Base-by-base conservation (phyloP, 2,113 vertebrate species). In the Oncorhynchus nerka region DNA sequence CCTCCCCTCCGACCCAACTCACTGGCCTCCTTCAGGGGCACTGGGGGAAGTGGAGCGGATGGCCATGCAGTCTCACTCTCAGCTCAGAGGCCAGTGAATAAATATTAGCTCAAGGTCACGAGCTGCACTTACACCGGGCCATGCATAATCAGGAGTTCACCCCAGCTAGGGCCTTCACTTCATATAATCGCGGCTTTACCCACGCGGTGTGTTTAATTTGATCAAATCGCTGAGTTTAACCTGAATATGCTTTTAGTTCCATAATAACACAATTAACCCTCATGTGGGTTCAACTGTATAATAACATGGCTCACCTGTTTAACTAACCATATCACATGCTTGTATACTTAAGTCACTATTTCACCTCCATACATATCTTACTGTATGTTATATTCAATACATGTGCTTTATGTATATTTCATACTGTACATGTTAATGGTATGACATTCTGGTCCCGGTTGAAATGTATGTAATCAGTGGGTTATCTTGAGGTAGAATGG, bases 41-140 rank as follows among this genome's bases (percentile, higher is more conserved):
- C 62, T 2, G 75, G 81, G 83, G 82, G 80, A 87, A 84, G 81
- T 70, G 81, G 71, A 87, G 84, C 22, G 74, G 66, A 75, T 28
- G 59, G 80, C 79, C 51, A 55, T 55, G 51, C 80, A 51, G 82
- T 81, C 86, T 51, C 22, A 22, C 62, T 64, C 62, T 64, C 45
- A 45, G 74, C 74, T 72, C 75, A 70, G 75, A 78, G 75, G 71
- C 61, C 73, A 66, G 4, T 71, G 81, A 88, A 89, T 90, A 85
- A 87, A 89, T 88, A 87, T 89, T 85, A 87, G 84, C 89, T 87
- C 87, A 92, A 91, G 91, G 90, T 93, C 90, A 83, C 45, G 45
- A 81, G 73, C 68, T 69, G 81, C 79, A 81, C 83, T 89, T 85
- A 87, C 70, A 72, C 79, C 34, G 79, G 72, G 76, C 55, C 55